Base-by-base conservation (phyloP, 2,113 vertebrate species). In the Geothlypis trichas region DNA sequence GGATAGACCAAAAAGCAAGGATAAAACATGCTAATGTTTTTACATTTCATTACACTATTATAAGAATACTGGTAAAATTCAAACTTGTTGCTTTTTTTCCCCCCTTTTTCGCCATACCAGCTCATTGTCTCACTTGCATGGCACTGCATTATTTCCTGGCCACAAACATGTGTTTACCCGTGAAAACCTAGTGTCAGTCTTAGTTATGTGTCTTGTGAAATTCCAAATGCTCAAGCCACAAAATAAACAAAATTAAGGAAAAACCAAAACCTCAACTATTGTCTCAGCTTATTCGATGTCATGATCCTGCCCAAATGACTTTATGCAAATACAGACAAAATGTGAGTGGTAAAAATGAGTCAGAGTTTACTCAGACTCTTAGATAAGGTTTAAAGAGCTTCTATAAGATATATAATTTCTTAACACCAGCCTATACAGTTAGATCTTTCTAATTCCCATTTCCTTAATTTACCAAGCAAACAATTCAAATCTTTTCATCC, bases 201-300 rank as follows among this genome's bases (percentile, higher is more conserved):
- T 58, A 89, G 46, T 91, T 96, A 55, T 58, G 62, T 35, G 63
- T 95, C 91, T 96, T 97, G 89, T 97, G 95, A 96, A 96, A 96
- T 88, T 94, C 87, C 63, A 94, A 96, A 96, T n/a, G 87, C 67
- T 91, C 63, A 87, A 90, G 42, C 96, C 96, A 96, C 95, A 96
- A 94, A 81, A 90, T 58, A 96, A 96, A 93, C 95, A 96, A 90
- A 92, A 91, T 73, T 77, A 90, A 89, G 90, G 85, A 94, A 93
- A 96, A 96, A 92, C 73, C 96, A 90, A 96, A 97, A 91, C 96
- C 95, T 90, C 95, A 89, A 55, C 74, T 86, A 92, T 94, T 92
- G 93, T 96, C 90, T 96, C 90, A 84, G 67, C 59, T 95, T 72
- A 41, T 94, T 80, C 4, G 49, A 51, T 96, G 81, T 85, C 91